Evolutionary conservation across 2,113 vertebrate species (phyloP).

Genomic region (Laticauda colubrina): DNA sequence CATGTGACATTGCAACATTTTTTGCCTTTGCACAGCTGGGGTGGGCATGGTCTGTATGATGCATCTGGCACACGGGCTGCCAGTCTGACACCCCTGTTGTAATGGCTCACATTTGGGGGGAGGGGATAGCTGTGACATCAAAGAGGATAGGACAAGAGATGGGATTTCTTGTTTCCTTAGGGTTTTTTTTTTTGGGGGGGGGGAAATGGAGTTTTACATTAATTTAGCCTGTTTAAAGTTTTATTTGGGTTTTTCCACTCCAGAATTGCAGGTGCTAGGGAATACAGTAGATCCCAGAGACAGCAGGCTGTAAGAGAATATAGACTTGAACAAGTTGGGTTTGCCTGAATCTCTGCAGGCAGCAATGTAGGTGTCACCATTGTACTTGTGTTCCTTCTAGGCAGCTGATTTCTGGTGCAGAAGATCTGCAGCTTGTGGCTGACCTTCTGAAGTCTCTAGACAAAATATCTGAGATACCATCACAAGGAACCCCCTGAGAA

Average conservation of each 20-base stretch:
- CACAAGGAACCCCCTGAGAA: conserved; percentile 44
- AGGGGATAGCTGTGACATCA: not conserved
- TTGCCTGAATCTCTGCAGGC: not conserved
- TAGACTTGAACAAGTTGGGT: not conserved
- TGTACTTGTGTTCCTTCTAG: conserved; percentile 19
- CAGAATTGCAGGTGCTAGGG: not conserved
- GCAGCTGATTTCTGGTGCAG: conserved; percentile 74
- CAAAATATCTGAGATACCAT: conserved; percentile 68
- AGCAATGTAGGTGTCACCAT: not conserved
- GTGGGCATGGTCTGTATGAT: too few relatives aligned
- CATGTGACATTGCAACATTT: too few relatives aligned
- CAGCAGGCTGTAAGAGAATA: not conserved
- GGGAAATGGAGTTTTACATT: not conserved
- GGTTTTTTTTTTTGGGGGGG: not conserved
- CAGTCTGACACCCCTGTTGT: not conserved
- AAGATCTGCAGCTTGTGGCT: conserved; percentile 68
- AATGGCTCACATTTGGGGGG: not conserved
- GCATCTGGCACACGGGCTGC: too few relatives aligned
- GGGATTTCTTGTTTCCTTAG: not conserved
- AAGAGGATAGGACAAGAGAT: not conserved
- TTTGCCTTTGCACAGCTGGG: too few relatives aligned
- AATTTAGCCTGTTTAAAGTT: not conserved
- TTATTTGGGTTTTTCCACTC: not conserved
- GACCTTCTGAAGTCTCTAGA: conserved; percentile 77
- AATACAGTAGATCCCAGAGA: not conserved